Evolutionary conservation across 2,888 invertebrate species (phyloP).

Genomic region (Zaprionus lineosus): DNA sequence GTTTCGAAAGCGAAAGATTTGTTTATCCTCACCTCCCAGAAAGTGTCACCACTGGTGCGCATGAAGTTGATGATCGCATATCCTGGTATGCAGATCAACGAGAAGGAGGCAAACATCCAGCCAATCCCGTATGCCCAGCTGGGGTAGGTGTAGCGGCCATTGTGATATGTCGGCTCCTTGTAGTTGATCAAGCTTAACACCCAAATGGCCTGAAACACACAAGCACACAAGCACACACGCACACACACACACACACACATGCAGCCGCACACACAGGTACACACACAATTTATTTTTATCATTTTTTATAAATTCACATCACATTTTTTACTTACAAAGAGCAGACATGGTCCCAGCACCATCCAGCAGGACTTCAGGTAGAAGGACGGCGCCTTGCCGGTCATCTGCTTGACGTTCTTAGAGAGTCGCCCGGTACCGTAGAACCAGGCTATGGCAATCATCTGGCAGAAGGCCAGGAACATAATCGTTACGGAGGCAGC

Average conservation of each 20-base stretch:
- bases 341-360: slow-evolving; percentile 89
- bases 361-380: slow-evolving; percentile 95
- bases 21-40: slow-evolving; percentile 87
- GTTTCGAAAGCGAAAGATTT: accelerated
- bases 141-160: slow-evolving; percentile 90
- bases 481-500: slow-evolving; percentile 96
- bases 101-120: slow-evolving; percentile 92
- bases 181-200: slow-evolving; percentile 94
- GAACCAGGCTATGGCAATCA: slow-evolving; percentile 95
- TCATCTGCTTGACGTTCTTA: slow-evolving; percentile 94
- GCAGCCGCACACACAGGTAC: too few species aligned
- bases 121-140: slow-evolving; percentile 92
- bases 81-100: slow-evolving; percentile 92
- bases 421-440: slow-evolving; percentile 92
- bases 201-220: slow-evolving; percentile 88
- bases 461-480: slow-evolving; percentile 96
- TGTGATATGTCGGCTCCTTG: slow-evolving; percentile 92
- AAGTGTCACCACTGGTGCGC: slow-evolving; percentile 88
- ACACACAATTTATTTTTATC: neutral
- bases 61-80: slow-evolving; percentile 89
- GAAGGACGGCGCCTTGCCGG: slow-evolving; percentile 89
- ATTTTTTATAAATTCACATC: neutral
- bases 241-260: too few species aligned
- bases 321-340: slow-evolving; percentile 85
- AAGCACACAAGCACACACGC: too few species aligned